These are phyloP conservation scores for Cebus imitator DNA, from an alignment of 2,113 vertebrate genomes.

Conservation along the genomic window DNA sequence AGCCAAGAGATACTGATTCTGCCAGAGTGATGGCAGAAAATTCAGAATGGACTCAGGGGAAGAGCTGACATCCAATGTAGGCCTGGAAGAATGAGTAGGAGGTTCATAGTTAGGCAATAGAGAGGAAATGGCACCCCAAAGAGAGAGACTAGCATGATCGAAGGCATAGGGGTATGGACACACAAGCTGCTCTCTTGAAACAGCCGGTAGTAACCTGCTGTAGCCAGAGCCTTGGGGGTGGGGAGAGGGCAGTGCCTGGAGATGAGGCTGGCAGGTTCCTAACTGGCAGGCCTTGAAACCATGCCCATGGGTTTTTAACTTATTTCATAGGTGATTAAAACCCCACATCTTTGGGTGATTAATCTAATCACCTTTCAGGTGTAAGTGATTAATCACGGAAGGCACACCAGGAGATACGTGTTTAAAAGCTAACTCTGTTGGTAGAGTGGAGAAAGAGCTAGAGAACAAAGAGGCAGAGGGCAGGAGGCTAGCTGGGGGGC, in stretches of 20 bases:
- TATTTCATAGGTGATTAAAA: background rate
- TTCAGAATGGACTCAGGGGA: background rate
- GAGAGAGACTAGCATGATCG: background rate
- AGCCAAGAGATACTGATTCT: slow-evolving; percentile 11
- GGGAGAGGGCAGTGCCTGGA: background rate
- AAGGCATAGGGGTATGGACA: background rate
- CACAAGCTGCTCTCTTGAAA: background rate
- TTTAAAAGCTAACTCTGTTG: slow-evolving; percentile 19
- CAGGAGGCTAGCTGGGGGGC: background rate
- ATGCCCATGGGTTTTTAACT: background rate
- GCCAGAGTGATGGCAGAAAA: slow-evolving; percentile 14
- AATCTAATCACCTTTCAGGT: background rate
- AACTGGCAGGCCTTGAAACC: background rate
- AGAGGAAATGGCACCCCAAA: background rate
- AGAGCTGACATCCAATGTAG: background rate
- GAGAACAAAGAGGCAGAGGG: background rate
- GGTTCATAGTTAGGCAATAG: background rate
- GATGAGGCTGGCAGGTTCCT: background rate
- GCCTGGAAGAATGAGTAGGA: background rate
- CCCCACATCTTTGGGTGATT: background rate
- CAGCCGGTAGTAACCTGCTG: background rate
- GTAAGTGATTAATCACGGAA: background rate
- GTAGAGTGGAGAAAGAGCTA: background rate
- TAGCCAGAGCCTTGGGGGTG: background rate
- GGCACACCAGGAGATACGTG: background rate